These are phyloP conservation scores for Lampris megalopsis DNA, from an alignment of 2,113 vertebrate genomes.

Conservation along the genomic window DNA sequence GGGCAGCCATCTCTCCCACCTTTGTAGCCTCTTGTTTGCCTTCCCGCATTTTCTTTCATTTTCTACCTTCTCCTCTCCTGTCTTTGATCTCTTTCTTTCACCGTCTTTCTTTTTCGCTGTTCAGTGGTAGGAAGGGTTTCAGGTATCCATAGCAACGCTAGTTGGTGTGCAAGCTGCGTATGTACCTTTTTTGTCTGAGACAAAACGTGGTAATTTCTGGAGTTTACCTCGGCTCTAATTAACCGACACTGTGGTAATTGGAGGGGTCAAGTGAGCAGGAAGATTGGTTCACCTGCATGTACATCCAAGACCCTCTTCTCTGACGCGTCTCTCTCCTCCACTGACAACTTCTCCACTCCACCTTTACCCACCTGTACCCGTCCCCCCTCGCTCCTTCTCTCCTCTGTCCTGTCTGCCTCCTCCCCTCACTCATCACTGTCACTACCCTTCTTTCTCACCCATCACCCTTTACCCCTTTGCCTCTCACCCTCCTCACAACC, in stretches of 20 bases:
- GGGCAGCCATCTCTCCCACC: constrained; percentile 46
- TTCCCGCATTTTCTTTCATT: constrained; percentile 40
- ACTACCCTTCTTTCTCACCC: constrained; percentile 16
- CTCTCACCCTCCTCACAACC: constrained; percentile 25
- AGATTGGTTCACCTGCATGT: constrained; percentile 78
- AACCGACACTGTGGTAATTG: constrained; percentile 82
- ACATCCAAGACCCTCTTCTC: constrained; percentile 60
- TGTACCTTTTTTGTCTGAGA: constrained; percentile 78
- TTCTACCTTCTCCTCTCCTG: constrained; percentile 60
- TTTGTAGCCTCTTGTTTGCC: constrained; percentile 66
- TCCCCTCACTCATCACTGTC: constrained; percentile 7
- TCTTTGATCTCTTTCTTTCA: constrained; percentile 73
- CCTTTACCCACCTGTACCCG: constrained; percentile 39
- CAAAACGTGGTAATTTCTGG: constrained; percentile 84
- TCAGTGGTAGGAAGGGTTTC: constrained; percentile 58
- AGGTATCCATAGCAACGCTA: constrained; percentile 84
- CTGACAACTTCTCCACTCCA: constrained; percentile 58
- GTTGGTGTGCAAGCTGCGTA: constrained; percentile 44
- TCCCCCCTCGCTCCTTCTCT: background rate
- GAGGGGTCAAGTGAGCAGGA: constrained; percentile 83
- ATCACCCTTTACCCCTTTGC: background rate
- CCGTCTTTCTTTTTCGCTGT: constrained; percentile 49
- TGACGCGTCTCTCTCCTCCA: constrained; percentile 39
- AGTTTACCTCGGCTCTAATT: constrained; percentile 84
- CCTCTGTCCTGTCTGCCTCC: constrained; percentile 16